A percentile compares a stretch with the other conserved stretches of the same genome.
Evolutionary conservation across 1,140 invertebrate species (phyloP).

Genomic region (Aplysia californica): DNA sequence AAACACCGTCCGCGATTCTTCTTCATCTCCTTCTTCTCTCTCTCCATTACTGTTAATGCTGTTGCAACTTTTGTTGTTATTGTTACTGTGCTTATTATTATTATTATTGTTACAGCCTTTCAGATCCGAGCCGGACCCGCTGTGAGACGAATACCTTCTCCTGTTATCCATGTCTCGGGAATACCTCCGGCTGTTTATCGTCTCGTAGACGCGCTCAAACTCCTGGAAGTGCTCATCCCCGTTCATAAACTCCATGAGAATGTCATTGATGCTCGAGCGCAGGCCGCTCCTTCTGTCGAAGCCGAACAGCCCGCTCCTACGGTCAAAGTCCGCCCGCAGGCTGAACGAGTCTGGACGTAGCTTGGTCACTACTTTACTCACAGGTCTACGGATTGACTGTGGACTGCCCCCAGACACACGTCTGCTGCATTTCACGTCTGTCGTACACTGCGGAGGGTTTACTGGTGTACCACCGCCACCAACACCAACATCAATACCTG

Average conservation of each 20-base stretch:
- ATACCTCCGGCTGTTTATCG: conserved; percentile 49
- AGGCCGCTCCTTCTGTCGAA: background rate
- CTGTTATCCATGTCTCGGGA: conserved; percentile 42
- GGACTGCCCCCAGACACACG: background rate
- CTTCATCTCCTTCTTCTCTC: too few relatives aligned
- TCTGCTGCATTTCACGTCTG: background rate
- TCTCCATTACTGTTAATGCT: too few relatives aligned
- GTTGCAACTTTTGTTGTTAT: too few relatives aligned
- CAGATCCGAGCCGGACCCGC: too few relatives aligned
- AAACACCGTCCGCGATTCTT: background rate
- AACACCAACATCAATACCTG: too few relatives aligned
- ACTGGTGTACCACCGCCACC: too few relatives aligned
- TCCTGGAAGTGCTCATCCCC: conserved; percentile 62
- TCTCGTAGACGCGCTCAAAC: conserved; percentile 62
- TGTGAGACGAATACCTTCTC: too few relatives aligned
- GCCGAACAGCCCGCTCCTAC: background rate
- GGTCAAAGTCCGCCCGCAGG: background rate
- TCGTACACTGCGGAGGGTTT: background rate
- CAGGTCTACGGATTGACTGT: background rate
- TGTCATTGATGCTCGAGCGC: conserved; percentile 11
- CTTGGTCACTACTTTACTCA: too few relatives aligned
- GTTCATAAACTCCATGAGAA: conserved; percentile 59
- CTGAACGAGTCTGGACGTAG: background rate
- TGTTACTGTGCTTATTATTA: too few relatives aligned
- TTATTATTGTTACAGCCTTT: too few relatives aligned